These are phyloP conservation scores for Pionites leucogaster DNA, from an alignment of 2,113 vertebrate species.

Conservation along the genomic window DNA sequence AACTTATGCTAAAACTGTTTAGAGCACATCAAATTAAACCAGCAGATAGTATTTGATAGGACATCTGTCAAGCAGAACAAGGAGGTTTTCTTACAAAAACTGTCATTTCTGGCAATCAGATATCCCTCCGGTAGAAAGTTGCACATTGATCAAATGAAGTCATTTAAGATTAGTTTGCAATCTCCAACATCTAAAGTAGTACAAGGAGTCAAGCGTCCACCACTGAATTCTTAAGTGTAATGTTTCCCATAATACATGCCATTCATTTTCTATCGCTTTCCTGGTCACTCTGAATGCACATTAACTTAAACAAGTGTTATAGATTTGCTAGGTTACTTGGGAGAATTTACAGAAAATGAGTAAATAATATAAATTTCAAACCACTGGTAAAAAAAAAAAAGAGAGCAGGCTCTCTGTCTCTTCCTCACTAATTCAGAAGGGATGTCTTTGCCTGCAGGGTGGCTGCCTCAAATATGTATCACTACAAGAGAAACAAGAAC, in stretches of 20 bases:
- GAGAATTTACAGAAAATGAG: background rate
- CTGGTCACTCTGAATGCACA: background rate
- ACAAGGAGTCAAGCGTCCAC: background rate
- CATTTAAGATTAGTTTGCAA: background rate
- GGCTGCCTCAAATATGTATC: background rate
- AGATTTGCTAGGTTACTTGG: background rate
- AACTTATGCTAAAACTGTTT: background rate
- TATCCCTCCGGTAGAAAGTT: background rate
- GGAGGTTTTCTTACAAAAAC: background rate
- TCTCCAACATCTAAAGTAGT: background rate
- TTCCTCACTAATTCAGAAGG: background rate
- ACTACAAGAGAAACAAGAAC: background rate
- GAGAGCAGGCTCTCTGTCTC: background rate
- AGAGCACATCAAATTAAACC: background rate
- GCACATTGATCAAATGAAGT: background rate
- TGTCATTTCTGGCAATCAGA: background rate
- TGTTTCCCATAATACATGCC: background rate
- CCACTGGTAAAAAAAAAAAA: background rate
- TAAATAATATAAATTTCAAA: background rate
- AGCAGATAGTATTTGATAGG: background rate
- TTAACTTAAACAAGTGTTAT: background rate
- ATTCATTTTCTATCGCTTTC: background rate
- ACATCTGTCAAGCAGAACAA: background rate
- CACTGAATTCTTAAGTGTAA: background rate
- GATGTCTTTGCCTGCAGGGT: background rate